Conservation (phyloP, 2,888 invertebrate species). For the Exephanes ischioxanthus region DNA sequence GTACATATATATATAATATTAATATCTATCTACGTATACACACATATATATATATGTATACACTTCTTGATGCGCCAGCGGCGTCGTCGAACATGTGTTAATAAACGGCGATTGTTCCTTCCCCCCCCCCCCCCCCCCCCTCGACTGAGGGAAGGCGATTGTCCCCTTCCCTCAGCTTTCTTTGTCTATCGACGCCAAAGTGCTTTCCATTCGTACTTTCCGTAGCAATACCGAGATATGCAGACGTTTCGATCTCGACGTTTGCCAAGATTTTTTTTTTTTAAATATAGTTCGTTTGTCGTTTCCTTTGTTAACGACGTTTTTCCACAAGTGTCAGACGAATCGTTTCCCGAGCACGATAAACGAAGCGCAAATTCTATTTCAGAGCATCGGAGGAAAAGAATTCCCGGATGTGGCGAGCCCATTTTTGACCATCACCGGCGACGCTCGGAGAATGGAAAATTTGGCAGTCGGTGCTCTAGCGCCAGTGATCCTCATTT, state of each 20-base stretch:
- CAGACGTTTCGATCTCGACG: not conserved
- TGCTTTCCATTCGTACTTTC: not conserved
- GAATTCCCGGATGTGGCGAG: not conserved
- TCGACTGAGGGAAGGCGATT: too few species aligned
- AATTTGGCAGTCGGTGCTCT: slow-evolving; percentile 26
- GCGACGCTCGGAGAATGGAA: slow-evolving; percentile 2
- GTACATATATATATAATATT: not conserved
- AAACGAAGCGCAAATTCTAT: slow-evolving; percentile 3
- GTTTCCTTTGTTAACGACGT: not conserved
- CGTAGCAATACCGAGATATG: not conserved
- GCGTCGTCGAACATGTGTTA: slow-evolving; percentile 7
- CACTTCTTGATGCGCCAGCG: not conserved
- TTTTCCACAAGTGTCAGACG: not conserved
- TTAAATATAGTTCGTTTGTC: not conserved
- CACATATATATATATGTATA: not conserved
- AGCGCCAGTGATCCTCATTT: not conserved
- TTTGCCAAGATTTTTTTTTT: slow-evolving; percentile 3
- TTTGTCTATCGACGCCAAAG: slow-evolving; percentile 25
- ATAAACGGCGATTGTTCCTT: slow-evolving; percentile 8
- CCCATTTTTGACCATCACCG: not conserved
- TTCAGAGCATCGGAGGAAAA: not conserved
- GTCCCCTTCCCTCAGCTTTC: not conserved
- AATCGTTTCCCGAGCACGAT: slow-evolving; percentile 8
- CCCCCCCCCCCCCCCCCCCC: too few species aligned
- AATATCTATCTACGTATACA: not conserved